Evolutionary conservation across 2,113 vertebrate genomes (phyloP).

Genomic region (Tricholaema leucomelas): DNA sequence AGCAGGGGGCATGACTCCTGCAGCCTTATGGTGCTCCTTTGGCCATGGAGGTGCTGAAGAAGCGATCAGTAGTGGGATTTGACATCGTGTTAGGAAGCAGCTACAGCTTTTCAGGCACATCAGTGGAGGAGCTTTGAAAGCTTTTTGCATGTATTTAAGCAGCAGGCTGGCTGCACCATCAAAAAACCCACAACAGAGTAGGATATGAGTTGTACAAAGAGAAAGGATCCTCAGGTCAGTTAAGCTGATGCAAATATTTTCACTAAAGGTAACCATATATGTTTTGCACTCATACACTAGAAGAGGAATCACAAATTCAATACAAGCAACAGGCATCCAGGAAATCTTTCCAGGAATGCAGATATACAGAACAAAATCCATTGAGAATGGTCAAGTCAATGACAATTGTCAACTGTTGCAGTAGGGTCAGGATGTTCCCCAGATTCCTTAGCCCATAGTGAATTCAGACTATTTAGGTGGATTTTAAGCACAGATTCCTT

Average conservation of each 20-base stretch:
- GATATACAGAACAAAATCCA: not conserved
- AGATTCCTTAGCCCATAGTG: not conserved
- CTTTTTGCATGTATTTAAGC: not conserved
- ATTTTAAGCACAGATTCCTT: not conserved
- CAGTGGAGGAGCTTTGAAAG: not conserved
- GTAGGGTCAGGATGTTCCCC: not conserved
- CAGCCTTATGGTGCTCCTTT: not conserved
- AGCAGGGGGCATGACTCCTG: fast-evolving
- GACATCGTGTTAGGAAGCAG: not conserved
- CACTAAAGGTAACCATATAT: not conserved
- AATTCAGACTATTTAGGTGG: not conserved
- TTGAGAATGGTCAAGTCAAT: not conserved
- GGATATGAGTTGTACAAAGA: not conserved
- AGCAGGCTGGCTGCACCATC: not conserved
- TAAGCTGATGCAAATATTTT: not conserved
- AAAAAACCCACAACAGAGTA: not conserved
- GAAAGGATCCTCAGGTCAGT: not conserved
- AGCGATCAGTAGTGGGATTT: not conserved
- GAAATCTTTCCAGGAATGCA: not conserved
- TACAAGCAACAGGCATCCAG: not conserved
- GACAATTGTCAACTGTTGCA: not conserved
- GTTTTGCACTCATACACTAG: not conserved
- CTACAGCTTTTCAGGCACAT: not conserved
- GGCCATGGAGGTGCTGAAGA: fast-evolving
- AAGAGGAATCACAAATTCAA: not conserved